A percentile compares a stretch with the other conserved stretches of the same genome.
Conservation (phyloP, 1,140 invertebrate species). For the Frieseomelitta varia region DNA sequence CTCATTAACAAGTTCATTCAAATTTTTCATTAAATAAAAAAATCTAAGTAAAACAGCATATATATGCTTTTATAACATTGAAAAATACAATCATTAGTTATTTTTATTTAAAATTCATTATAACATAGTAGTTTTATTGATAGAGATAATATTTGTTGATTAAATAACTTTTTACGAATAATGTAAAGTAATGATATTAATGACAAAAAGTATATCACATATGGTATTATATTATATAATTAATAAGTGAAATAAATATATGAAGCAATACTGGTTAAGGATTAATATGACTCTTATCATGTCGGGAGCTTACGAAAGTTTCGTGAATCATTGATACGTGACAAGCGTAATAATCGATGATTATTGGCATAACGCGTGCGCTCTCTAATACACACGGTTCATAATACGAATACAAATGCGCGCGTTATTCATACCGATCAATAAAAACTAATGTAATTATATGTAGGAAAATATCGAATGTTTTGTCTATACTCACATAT, state of each 20-base stretch:
- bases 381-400: neutral
- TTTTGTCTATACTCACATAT: neutral
- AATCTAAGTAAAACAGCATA: too few relatives aligned
- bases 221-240: neutral
- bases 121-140: too few relatives aligned
- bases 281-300: too few relatives aligned
- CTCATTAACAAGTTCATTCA: too few relatives aligned
- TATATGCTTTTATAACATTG: too few relatives aligned
- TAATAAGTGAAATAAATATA: neutral
- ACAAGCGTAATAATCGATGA: neutral
- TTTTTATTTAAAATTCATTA: neutral
- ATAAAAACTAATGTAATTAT: conserved; percentile 5
- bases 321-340: neutral
- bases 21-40: too few relatives aligned
- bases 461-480: neutral
- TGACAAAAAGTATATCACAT: too few relatives aligned
- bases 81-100: neutral
- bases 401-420: neutral
- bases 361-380: conserved; percentile 16
- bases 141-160: neutral
- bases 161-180: neutral
- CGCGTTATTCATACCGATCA: conserved; percentile 15
- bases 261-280: neutral
- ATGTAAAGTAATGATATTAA: neutral
- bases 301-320: neutral